Conservation (phyloP, 2,888 invertebrate genomes). For the Linnaemya tessellans region DNA sequence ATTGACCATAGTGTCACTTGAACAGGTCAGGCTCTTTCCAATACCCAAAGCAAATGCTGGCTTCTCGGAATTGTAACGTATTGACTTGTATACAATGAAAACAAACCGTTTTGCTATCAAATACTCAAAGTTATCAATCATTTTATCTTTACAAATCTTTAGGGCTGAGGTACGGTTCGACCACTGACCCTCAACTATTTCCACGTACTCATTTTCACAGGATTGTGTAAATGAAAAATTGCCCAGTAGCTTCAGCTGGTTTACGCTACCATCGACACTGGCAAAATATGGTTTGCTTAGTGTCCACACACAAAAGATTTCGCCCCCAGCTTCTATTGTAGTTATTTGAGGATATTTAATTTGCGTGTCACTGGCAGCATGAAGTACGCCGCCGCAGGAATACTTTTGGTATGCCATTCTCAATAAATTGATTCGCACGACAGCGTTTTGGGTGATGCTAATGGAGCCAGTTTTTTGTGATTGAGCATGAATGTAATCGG, state of each 20-base stretch:
- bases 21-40: conserved; percentile 84
- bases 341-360: conserved; percentile 80
- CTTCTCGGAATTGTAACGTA: conserved; percentile 73
- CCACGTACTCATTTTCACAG: conserved; percentile 85
- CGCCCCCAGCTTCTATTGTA: conserved; percentile 73
- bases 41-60: conserved; percentile 73
- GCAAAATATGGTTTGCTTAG: conserved; percentile 77
- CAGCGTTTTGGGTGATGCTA: conserved; percentile 72
- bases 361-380: conserved; percentile 78
- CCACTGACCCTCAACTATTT: conserved; percentile 80
- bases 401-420: conserved; percentile 86
- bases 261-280: conserved; percentile 70
- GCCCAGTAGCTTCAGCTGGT: conserved; percentile 81
- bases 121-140: conserved; percentile 73
- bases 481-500: conserved; percentile 43
- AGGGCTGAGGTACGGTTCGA: neutral
- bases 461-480: conserved; percentile 72
- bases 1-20: conserved; percentile 83
- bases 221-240: conserved; percentile 85
- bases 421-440: conserved; percentile 71
- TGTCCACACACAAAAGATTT: conserved; percentile 90
- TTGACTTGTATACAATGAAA: conserved; percentile 88
- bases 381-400: conserved; percentile 88
- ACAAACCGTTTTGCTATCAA: conserved; percentile 80
- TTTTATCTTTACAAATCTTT: conserved; percentile 70